Base-by-base conservation (phyloP, 2,113 vertebrate species). In the Astatoreochromis straeleni region DNA sequence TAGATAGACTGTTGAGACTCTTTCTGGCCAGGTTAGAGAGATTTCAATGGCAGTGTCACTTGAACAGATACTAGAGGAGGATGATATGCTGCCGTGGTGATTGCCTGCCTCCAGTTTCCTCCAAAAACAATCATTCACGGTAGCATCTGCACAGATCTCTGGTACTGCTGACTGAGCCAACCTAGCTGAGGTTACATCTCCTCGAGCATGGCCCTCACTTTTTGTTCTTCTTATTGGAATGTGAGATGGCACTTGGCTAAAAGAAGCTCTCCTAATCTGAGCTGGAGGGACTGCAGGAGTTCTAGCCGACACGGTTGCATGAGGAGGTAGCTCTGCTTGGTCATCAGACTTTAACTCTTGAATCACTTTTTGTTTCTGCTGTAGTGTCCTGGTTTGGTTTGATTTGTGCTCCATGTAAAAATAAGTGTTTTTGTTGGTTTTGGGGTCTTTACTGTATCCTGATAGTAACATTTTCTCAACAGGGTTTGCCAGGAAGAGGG, bases 11-110 rank as follows among this genome's bases (percentile, higher is more conserved):
- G 5, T 87, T 93, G 70, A 97, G 94, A 94, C 96, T 97, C 88
- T 97, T 98, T 33, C 96, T 94, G 65, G 97, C 97, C 81, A 98
- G 94, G 89, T 97, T 98, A 5, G 13, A 98, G 86, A 97, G 33
- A 99, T 96, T 87, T 99, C 98, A 0, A 99, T 97, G 92, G 98
- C 98, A 0, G 98, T 99, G 96, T 99, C 98, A 0, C 95, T 97
- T 91, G 98, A 99, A 3, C 98, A 99, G 95, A 99, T 95, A 93
- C 98, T 99, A 79, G 98, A 99, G 10, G 98, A 98, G 1, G 98
- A 98, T 29, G 98, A 99, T 96, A 98, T 94, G 17, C 97, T 98
- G 94, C 98, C 97, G 0, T 97, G 88, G 81, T 97, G 97, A 86
- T 86, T 96, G 84, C 94, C 88, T 1, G 96, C 93, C 4, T 98